Evolutionary conservation across 2,113 vertebrate species (phyloP).

Genomic region (Egretta garzetta): DNA sequence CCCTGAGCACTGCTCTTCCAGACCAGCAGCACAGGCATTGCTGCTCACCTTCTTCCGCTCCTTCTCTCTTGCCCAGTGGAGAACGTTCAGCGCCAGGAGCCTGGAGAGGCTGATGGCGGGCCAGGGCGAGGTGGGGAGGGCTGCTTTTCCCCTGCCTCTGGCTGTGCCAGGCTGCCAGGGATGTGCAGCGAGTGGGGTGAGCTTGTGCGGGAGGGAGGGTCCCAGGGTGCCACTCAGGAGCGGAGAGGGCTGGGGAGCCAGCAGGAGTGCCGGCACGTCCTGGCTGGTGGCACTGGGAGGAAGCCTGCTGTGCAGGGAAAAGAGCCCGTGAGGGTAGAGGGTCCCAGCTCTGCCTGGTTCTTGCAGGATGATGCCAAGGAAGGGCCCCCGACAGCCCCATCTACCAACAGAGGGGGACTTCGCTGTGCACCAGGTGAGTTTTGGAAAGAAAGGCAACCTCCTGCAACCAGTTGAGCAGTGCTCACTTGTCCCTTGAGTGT

Average conservation of each 20-base stretch:
- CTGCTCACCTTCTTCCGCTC: too few species aligned
- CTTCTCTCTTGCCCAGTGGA: too few species aligned
- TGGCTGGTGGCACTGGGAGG: neutral
- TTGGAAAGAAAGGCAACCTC: neutral
- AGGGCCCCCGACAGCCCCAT: too few species aligned
- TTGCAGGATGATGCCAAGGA: too few species aligned
- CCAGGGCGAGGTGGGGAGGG: neutral
- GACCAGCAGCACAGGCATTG: too few species aligned
- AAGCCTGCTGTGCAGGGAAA: neutral
- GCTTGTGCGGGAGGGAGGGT: neutral
- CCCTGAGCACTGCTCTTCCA: too few species aligned
- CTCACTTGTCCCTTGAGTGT: neutral
- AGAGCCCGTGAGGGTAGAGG: neutral
- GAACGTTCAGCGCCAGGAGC: neutral
- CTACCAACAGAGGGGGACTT: neutral
- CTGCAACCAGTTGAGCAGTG: neutral
- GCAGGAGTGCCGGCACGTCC: too few species aligned
- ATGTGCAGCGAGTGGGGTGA: neutral
- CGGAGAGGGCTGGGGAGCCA: neutral
- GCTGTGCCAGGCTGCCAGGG: neutral
- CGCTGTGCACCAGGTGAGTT: too few species aligned
- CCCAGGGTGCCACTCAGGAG: fast-evolving
- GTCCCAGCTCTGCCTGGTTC: neutral
- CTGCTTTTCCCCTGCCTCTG: neutral
- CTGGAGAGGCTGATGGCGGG: neutral